A percentile compares a stretch with the other conserved stretches of the same genome.
Evolutionary conservation across 1,140 invertebrate species (phyloP).

Genomic region (Hyles vespertilio): DNA sequence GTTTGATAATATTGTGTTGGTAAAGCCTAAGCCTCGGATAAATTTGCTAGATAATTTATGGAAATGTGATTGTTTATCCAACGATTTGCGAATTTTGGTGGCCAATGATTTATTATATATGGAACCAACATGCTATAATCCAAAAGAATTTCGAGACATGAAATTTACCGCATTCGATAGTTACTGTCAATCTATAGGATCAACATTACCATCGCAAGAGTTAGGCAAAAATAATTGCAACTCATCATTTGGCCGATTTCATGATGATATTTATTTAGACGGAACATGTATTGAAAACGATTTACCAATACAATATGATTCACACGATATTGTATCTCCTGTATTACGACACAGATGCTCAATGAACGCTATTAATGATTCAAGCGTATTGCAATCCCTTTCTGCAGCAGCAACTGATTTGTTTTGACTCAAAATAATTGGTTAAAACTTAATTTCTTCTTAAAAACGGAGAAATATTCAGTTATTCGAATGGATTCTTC

Average conservation of each 20-base stretch:
- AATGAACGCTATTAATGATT: slow-evolving; percentile 12
- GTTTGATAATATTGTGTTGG: slow-evolving; percentile 36
- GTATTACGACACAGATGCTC: slow-evolving; percentile 19
- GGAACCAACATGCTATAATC: slow-evolving; percentile 43
- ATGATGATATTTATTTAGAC: slow-evolving; percentile 22
- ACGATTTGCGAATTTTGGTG: slow-evolving; percentile 35
- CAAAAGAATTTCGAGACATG: slow-evolving; percentile 28
- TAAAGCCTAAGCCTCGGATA: slow-evolving; percentile 33
- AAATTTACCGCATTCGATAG: slow-evolving; percentile 42
- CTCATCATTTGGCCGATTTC: neutral
- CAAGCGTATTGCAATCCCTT: slow-evolving; percentile 5
- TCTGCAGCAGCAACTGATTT: neutral
- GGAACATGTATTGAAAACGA: slow-evolving; percentile 15
- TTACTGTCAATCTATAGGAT: slow-evolving; percentile 27
- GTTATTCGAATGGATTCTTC: slow-evolving; percentile 38
- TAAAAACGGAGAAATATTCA: slow-evolving; percentile 28
- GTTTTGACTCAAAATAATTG: slow-evolving; percentile 21
- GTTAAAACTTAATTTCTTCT: slow-evolving; percentile 37
- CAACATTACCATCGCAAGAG: too few species aligned
- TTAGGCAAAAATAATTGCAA: too few species aligned
- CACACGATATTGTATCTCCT: slow-evolving; percentile 9
- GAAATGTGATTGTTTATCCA: slow-evolving; percentile 44
- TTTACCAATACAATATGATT: slow-evolving; percentile 1
- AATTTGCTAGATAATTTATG: slow-evolving; percentile 53
- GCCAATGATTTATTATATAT: slow-evolving; percentile 31